phyloP scores from a whole-genome alignment of 2,797 vertebrate species.

The Meda fulgida region DNA sequence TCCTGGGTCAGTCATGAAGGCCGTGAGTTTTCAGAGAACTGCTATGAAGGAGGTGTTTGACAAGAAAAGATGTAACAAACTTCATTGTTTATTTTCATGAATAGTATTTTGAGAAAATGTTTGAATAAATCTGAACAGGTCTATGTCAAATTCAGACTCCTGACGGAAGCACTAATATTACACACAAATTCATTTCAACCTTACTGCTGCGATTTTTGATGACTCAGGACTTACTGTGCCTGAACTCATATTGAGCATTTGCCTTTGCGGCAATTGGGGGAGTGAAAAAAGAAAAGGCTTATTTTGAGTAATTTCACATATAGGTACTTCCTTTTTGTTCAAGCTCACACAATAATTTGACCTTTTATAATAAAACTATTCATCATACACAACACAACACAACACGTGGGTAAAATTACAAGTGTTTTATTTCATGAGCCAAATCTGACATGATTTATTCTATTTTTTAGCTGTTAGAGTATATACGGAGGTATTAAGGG shows the following conservation, averaged over 20 bases:
- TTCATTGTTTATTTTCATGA: slow-evolving; percentile 7
- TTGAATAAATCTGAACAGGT: neutral
- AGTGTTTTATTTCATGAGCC: neutral
- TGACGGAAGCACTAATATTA: slow-evolving; percentile 14
- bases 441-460: neutral
- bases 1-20: neutral
- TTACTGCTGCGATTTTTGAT: slow-evolving; percentile 7
- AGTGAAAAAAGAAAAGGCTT: neutral
- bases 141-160: neutral
- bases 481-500: neutral
- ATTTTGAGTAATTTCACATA: neutral
- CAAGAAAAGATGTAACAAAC: neutral
- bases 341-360: neutral
- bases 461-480: neutral
- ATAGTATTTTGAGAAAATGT: neutral
- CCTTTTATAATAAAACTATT: neutral
- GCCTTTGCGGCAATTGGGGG: neutral
- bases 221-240: neutral
- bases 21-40: neutral
- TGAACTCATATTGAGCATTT: slow-evolving; percentile 44
- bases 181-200: slow-evolving; percentile 5
- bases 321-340: neutral
- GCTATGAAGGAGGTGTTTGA: neutral
- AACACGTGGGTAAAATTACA: neutral
- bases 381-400: neutral